phyloP scores from a whole-genome alignment of 2,888 invertebrate species.

The Cerastoderma edule region DNA sequence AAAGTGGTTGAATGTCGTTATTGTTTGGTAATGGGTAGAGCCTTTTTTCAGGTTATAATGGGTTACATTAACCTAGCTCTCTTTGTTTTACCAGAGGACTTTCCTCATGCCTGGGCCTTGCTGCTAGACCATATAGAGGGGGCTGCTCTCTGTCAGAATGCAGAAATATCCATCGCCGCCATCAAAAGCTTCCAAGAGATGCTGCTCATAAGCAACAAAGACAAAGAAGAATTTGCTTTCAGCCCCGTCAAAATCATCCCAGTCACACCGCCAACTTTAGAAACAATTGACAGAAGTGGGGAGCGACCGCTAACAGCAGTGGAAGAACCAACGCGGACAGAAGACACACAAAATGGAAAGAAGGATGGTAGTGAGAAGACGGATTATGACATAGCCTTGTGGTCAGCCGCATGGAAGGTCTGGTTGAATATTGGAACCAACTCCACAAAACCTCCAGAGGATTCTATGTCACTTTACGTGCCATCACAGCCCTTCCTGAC shows the following conservation, averaged over 20 bases:
- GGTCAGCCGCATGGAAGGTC: conserved; percentile 83
- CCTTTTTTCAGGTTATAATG: too few species aligned
- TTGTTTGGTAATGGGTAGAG: too few species aligned
- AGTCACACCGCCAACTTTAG: conserved; percentile 67
- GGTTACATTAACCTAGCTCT: too few species aligned
- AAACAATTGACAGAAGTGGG: conserved; percentile 73
- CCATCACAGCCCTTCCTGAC: conserved; percentile 97
- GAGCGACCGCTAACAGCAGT: conserved; percentile 32
- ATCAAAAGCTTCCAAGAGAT: conserved; percentile 99
- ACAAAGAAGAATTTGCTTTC: conserved; percentile 65
- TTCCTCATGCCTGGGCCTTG: conserved; percentile 96
- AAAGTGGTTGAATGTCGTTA: too few species aligned
- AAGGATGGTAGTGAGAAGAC: conserved; percentile 47
- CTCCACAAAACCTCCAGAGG: conserved; percentile 87
- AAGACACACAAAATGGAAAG: conserved; percentile 26
- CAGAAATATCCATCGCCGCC: conserved; percentile 96
- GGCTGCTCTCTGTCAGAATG: conserved; percentile 93
- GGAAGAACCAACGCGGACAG: too few species aligned
- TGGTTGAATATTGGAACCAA: conserved; percentile 95
- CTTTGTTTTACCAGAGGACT: conserved; percentile 94
- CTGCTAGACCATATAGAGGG: conserved; percentile 93
- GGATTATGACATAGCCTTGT: conserved; percentile 79
- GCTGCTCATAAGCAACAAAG: conserved; percentile 85
- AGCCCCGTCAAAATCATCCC: conserved; percentile 54
- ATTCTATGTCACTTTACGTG: conserved; percentile 87